Base-by-base conservation (phyloP, 2,888 invertebrate genomes). In the Zootermopsis nevadensis region DNA sequence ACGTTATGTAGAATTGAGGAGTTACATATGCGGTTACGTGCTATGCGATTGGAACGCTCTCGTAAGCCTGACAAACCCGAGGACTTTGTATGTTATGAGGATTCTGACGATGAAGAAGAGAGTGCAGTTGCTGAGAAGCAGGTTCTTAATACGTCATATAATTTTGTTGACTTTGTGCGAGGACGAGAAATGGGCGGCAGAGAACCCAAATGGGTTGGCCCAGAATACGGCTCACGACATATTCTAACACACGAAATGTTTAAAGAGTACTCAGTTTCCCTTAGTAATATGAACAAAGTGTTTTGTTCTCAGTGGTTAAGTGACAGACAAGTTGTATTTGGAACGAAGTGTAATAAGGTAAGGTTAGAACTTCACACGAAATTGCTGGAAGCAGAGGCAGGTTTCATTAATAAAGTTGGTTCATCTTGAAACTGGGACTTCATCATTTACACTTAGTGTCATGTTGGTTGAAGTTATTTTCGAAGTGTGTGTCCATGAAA, bases 261-360 rank as follows among this genome's bases (percentile, higher is more conserved):
- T 88, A 94, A 95, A 87, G 97, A 97, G 90, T 95, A 95, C 33
- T 94, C 96, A 19, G 93, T 97, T 87, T 94, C 93, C 88, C 91
- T 97, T 85, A 95, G 95, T 86, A 96, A 95, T 89, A 95, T 97
- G 92, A 97, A 97, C 90, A 97, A 97, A 90, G 96, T 97, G 84
- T 99, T 98, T 91, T 97, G 98, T 89, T 97, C 98, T 0, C 95
- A 98, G 89, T 99, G 99, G 98, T 92, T 99, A 66, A 97, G 97
- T 86, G 97, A 97, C 90, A 93, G 97, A 87, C 98, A 98, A 91
- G 96, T 99, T 83, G 97, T 98, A 33, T 97, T 98, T 89, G 99
- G 98, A 82, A 98, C 98, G 80, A 99, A 99, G 90, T 98, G 99
- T 90, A 98, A 98, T 91, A 98, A 97, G 93, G 96, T 96, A 89